These are phyloP conservation scores for Scaptomyza polygonia DNA, from an alignment of 2,888 invertebrate genomes.

Conservation along the genomic window DNA sequence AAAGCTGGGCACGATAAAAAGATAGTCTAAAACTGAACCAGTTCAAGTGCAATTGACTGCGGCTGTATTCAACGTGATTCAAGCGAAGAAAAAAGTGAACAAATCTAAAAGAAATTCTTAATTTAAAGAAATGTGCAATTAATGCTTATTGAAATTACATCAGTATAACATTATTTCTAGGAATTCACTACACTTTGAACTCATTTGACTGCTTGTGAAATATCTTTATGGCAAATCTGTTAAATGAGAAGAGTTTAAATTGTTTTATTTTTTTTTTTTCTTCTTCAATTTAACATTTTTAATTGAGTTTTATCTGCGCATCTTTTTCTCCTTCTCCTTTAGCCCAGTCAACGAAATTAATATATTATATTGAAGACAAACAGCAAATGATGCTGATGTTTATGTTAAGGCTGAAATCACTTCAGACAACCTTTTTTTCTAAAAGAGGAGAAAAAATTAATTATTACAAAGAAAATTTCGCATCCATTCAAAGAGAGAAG, in stretches of 20 bases:
- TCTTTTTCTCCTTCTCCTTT: slow-evolving; percentile 10
- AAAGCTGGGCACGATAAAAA: slow-evolving; percentile 1
- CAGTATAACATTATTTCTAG: background rate
- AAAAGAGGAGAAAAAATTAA: slow-evolving; percentile 57
- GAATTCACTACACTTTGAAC: slow-evolving; percentile 2
- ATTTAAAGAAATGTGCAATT: background rate
- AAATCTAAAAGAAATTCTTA: background rate
- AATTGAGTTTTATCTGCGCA: slow-evolving; percentile 64
- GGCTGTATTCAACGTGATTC: slow-evolving; percentile 24
- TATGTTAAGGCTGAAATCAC: slow-evolving; percentile 59
- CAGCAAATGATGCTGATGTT: slow-evolving; percentile 38
- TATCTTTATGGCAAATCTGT: slow-evolving; percentile 28
- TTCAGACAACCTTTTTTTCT: slow-evolving; percentile 53
- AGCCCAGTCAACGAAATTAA: slow-evolving; percentile 65
- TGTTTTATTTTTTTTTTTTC: slow-evolving; percentile 19
- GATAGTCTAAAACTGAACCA: slow-evolving; percentile 2
- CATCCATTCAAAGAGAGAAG: slow-evolving; percentile 70
- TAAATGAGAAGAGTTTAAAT: slow-evolving; percentile 24
- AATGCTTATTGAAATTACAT: slow-evolving; percentile 1
- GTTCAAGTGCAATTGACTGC: slow-evolving; percentile 7
- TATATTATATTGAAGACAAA: slow-evolving; percentile 57
- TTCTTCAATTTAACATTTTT: slow-evolving; percentile 53
- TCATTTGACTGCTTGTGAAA: background rate
- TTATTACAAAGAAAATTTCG: slow-evolving; percentile 74
- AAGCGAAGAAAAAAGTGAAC: background rate